Base-by-base conservation (phyloP, 2,888 invertebrate genomes). In the Dysmachus trigonus region DNA sequence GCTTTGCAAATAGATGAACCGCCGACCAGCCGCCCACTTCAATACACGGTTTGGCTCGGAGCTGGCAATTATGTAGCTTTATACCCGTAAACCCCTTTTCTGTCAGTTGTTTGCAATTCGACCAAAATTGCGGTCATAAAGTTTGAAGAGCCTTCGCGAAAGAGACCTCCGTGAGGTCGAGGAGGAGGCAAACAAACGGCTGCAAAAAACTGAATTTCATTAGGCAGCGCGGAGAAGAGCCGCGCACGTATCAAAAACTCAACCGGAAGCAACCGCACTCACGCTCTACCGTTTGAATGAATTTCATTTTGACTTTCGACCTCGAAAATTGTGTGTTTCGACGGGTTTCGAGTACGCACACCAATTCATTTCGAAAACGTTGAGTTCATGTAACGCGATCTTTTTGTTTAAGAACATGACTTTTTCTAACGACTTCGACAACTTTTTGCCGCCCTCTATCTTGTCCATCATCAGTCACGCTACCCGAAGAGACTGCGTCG, bases 281-380 rank as follows among this genome's bases (percentile, higher is more conserved):
- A 18, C 0, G 62, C 10, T 1, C n/a, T n/a, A n/a, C 30, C n/a
- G 41, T 33, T 76, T 22, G 38, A 76, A 38, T 76, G 35, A 76
- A 76, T 76, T 76, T 76, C 76, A 76, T 38, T 76, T 76, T 76
- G 76, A 76, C 76, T 76, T 76, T 76, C 76, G 33, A 38, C 38
- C 35, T 76, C 62, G 35, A 33, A n/a, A 35, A 38, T 35, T 74
- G n/a, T 38, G 76, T 35, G 76, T 18, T 18, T 7, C 76, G 35
- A 8, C 22, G 22, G 22, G 10, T 41, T 41, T 35, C 76, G 76
- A 76, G 38, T 76, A 38, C 22, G n/a, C 41, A 7, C 22, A 22
- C 38, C 18, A 76, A 33, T 76, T 76, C 18, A 76, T 38, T 76
- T 35, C 13, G 76, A 22, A 76, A 76, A n/a, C 33, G 35, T 38